phyloP scores from a whole-genome alignment of 2,888 invertebrate genomes.

The Aromia moschata region DNA sequence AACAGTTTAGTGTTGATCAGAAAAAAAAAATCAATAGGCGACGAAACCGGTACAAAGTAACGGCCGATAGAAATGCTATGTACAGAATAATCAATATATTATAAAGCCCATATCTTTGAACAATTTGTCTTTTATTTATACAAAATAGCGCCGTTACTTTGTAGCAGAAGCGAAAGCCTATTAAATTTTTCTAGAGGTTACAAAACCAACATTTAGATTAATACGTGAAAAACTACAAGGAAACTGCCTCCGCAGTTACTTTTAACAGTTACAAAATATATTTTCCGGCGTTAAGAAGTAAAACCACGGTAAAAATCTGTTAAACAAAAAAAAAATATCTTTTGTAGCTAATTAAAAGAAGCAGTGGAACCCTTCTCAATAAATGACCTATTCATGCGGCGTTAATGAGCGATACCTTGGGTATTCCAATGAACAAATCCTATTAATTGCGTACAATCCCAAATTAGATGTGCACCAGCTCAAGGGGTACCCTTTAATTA shows the following conservation, averaged over 20 bases:
- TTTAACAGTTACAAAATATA: constrained; percentile 12
- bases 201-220: constrained; percentile 25
- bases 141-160: constrained; percentile 19
- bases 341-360: constrained; percentile 5
- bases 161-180: constrained; percentile 5
- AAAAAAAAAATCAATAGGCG: constrained; percentile 31
- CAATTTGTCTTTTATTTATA: constrained; percentile 17
- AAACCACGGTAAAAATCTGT: background rate
- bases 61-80: constrained; percentile 21
- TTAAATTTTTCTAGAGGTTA: constrained; percentile 1
- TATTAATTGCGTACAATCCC: background rate
- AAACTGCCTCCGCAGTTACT: constrained; percentile 6
- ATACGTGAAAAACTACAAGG: constrained; percentile 24
- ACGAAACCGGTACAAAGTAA: constrained; percentile 25
- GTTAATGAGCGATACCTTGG: background rate
- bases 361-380: background rate
- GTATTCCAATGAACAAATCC: constrained; percentile 8
- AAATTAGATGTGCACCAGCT: background rate
- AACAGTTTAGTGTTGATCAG: constrained; percentile 39
- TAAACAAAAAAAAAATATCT: background rate
- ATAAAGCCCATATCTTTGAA: constrained; percentile 22
- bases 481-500: background rate
- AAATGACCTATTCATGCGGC: too few relatives aligned
- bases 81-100: constrained; percentile 26
- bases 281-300: background rate